A percentile compares a stretch with the other conserved stretches of the same genome.
Evolutionary conservation across 2,113 vertebrate species (phyloP).

Genomic region (Crotalus helleri): DNA sequence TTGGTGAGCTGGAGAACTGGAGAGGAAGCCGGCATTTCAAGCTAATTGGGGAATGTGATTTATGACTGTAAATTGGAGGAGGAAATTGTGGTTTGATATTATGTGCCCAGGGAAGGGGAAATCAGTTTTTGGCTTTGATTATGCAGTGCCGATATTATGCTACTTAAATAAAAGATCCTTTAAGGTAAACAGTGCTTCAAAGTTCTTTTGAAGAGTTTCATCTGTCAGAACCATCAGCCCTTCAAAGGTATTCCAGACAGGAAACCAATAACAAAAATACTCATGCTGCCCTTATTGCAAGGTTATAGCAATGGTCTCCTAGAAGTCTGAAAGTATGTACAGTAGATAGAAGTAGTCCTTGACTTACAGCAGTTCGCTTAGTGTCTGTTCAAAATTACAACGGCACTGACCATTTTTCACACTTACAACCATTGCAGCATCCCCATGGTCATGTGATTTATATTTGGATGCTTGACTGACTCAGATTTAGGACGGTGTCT

Average conservation of each 20-base stretch:
- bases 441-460: background rate
- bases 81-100: no score
- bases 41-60: no score
- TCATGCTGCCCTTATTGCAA: background rate
- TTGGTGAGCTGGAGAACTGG: no score
- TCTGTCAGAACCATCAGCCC: no score
- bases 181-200: no score
- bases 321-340: background rate
- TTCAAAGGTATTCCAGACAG: background rate
- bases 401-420: background rate
- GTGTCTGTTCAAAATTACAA: background rate
- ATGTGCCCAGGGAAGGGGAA: no score
- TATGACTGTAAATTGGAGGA: no score
- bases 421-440: background rate
- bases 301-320: background rate
- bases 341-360: rapidly evolving
- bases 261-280: background rate
- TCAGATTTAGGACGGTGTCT: background rate
- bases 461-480: background rate
- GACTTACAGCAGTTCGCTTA: background rate
- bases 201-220: no score
- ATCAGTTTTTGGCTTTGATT: no score
- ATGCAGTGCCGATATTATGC: no score
- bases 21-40: no score
- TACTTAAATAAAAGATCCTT: no score